Evolutionary conservation across 2,888 invertebrate species (phyloP).

Genomic region (Prostheceraeus crozeri): DNA sequence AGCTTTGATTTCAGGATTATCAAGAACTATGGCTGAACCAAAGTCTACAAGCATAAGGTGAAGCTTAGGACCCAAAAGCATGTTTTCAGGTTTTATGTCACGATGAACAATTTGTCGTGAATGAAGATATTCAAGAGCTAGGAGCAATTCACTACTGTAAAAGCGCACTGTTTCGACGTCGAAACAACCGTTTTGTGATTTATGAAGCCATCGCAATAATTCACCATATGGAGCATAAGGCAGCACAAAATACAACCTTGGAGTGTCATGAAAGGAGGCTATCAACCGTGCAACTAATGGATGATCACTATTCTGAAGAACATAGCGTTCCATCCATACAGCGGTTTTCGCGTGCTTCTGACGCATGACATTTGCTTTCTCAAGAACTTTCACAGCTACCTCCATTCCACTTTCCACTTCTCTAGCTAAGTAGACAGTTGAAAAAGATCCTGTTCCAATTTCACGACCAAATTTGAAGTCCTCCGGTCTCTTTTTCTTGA

Average conservation of each 20-base stretch:
- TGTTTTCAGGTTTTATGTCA: conserved; percentile 95
- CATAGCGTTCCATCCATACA: conserved; percentile 87
- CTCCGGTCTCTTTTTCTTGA: no score
- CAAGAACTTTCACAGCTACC: conserved; percentile 78
- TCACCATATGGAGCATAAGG: conserved; percentile 91
- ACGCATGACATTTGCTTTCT: conserved; percentile 81
- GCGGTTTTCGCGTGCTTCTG: conserved; percentile 86
- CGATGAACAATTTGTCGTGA: conserved; percentile 77
- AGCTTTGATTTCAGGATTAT: conserved; percentile 32
- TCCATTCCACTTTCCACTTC: conserved; percentile 14
- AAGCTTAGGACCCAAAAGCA: conserved; percentile 85
- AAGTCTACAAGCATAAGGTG: conserved; percentile 94
- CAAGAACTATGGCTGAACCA: conserved; percentile 81
- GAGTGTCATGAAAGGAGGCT: conserved; percentile 89
- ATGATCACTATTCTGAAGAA: conserved; percentile 68
- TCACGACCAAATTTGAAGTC: conserved; percentile 90
- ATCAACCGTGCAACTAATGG: conserved; percentile 86
- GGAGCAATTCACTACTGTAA: conserved; percentile 84
- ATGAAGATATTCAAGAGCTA: conserved; percentile 84
- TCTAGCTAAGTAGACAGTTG: conserved; percentile 63
- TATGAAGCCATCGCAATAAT: conserved; percentile 76
- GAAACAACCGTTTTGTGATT: conserved; percentile 77
- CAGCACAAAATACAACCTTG: conserved; percentile 85
- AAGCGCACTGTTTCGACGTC: conserved; percentile 79
- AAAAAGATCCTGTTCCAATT: conserved; percentile 94